phyloP scores from a whole-genome alignment of 2,113 vertebrate species.

The Suricata suricatta region DNA sequence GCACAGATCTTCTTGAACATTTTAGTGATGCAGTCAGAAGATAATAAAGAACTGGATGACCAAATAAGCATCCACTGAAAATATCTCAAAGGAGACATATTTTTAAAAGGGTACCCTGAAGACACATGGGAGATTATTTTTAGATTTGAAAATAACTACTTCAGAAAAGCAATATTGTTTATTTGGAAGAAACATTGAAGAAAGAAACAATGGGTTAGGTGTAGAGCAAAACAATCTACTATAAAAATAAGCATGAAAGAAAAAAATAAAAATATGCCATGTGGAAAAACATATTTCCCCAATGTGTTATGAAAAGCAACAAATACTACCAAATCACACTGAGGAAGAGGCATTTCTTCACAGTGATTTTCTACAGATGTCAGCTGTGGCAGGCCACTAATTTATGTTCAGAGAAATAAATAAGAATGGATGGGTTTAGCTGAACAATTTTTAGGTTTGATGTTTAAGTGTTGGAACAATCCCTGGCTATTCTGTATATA shows the following conservation, averaged over 20 bases:
- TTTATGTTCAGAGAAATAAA: constrained; percentile 72
- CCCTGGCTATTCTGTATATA: background rate
- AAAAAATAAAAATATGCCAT: constrained; percentile 64
- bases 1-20: background rate
- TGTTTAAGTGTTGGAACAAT: constrained; percentile 50
- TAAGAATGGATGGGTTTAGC: constrained; percentile 43
- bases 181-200: constrained; percentile 80
- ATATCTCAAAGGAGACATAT: background rate
- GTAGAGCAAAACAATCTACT: constrained; percentile 78
- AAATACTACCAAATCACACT: constrained; percentile 55
- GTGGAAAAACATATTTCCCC: constrained; percentile 77
- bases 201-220: constrained; percentile 73
- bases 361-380: constrained; percentile 73
- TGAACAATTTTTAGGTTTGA: constrained; percentile 52
- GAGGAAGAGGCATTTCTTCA: constrained; percentile 48
- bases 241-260: constrained; percentile 78
- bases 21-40: background rate
- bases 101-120: constrained; percentile 49
- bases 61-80: constrained; percentile 9
- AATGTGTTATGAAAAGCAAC: constrained; percentile 74
- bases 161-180: constrained; percentile 74
- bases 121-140: constrained; percentile 68
- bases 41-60: constrained; percentile 2
- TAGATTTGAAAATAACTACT: constrained; percentile 73
- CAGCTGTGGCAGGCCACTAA: constrained; percentile 64